phyloP scores from a whole-genome alignment of 2,797 vertebrate species.

The Tangara arthus region DNA sequence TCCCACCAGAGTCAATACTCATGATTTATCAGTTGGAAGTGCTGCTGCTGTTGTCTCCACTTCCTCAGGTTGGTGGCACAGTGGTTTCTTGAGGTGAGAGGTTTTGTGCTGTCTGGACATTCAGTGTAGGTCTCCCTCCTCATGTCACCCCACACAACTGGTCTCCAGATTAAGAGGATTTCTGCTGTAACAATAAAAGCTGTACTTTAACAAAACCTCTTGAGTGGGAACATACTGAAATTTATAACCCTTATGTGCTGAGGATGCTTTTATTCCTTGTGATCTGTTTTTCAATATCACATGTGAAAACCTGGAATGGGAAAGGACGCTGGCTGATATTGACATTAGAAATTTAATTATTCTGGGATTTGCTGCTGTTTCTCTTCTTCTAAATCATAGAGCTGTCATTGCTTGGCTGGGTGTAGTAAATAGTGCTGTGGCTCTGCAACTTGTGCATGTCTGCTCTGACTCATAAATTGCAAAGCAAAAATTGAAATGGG shows the following conservation, averaged over 20 bases:
- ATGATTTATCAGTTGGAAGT: background rate
- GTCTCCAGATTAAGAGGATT: background rate
- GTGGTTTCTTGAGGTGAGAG: background rate
- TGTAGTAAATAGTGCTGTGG: conserved; percentile 13
- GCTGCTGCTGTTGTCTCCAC: background rate
- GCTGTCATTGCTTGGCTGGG: background rate
- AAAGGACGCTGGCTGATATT: background rate
- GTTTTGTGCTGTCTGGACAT: background rate
- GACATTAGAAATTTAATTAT: conserved; percentile 36
- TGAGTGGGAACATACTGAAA: background rate
- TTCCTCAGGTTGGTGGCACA: background rate
- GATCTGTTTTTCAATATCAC: background rate
- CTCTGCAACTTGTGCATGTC: background rate
- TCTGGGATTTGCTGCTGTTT: conserved; percentile 14
- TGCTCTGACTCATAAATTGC: conserved; percentile 28
- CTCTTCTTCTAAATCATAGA: conserved; percentile 26
- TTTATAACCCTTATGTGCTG: background rate
- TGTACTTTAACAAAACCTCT: background rate
- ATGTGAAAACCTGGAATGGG: background rate
- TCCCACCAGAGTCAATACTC: background rate
- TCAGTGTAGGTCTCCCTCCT: background rate
- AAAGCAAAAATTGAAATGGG: background rate
- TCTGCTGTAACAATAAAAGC: background rate
- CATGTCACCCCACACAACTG: background rate
- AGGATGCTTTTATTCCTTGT: background rate